phyloP scores from a whole-genome alignment of 2,888 invertebrate genomes.

The Sipunculus nudus region DNA sequence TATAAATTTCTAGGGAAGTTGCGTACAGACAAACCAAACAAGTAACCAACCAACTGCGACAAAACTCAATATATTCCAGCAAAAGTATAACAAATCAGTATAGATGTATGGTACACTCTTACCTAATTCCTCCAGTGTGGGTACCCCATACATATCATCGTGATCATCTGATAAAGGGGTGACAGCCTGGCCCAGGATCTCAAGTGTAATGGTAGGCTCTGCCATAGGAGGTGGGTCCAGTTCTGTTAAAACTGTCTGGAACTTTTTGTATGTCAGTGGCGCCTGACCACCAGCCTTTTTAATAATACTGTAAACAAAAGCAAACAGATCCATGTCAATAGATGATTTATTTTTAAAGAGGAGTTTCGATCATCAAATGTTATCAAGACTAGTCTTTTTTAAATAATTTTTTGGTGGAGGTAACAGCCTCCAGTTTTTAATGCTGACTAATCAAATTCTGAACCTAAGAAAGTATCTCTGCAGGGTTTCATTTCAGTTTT shows the following conservation, averaged over 20 bases:
- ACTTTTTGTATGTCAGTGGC: conserved; percentile 87
- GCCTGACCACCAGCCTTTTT: conserved; percentile 82
- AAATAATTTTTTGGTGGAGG: neutral
- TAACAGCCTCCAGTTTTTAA: too few species aligned
- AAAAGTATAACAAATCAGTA: too few species aligned
- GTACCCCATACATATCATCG: conserved; percentile 84
- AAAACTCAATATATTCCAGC: too few species aligned
- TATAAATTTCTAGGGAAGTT: too few species aligned
- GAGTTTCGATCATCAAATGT: conserved; percentile 2
- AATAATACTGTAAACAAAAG: conserved; percentile 75
- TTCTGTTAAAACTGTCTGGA: conserved; percentile 80
- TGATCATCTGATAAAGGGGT: conserved; percentile 81
- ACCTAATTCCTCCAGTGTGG: conserved; percentile 86
- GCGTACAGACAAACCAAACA: too few species aligned
- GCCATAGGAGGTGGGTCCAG: conserved; percentile 80
- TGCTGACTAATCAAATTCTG: too few species aligned
- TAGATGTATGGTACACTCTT: conserved; percentile 28
- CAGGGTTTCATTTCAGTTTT: too few species aligned
- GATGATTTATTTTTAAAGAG: too few species aligned
- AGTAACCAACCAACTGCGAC: too few species aligned
- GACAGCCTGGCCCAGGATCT: conserved; percentile 72
- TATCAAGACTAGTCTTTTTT: neutral
- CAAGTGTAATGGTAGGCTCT: conserved; percentile 71
- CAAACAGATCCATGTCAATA: too few species aligned
- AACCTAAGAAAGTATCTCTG: too few species aligned